Percentiles rank a stretch among this genome's conserved stretches.
Evolutionary conservation across 2,113 vertebrate genomes (phyloP).

Genomic region (Xyliphius kryptos): DNA sequence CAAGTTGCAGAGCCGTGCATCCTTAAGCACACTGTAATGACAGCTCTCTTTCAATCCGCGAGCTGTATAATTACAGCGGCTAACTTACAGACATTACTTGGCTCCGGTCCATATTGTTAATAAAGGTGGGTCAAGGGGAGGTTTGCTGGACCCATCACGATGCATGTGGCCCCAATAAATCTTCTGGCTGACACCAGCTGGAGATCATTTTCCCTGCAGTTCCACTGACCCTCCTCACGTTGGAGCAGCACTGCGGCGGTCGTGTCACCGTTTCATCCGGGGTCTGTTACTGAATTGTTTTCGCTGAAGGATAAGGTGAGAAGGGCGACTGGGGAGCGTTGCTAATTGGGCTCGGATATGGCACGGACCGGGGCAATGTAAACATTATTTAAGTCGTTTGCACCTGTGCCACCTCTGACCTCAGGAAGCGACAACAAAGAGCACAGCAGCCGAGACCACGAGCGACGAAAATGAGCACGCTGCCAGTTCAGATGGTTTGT

Average conservation of each 20-base stretch:
- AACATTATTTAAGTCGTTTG: constrained; percentile 54
- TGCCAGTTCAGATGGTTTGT: neutral
- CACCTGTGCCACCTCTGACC: constrained; percentile 54
- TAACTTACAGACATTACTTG: constrained; percentile 75
- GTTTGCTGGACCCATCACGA: constrained; percentile 52
- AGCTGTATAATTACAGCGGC: constrained; percentile 74
- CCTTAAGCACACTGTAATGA: constrained; percentile 80
- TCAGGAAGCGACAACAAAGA: constrained; percentile 15
- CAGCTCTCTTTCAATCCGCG: constrained; percentile 74
- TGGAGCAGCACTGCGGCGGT: neutral
- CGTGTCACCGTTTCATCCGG: neutral
- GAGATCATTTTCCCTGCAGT: constrained; percentile 3
- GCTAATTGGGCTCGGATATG: constrained; percentile 17
- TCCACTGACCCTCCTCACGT: too few relatives aligned
- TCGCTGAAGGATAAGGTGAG: neutral
- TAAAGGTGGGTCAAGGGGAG: constrained; percentile 64
- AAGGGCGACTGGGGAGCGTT: neutral
- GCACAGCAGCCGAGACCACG: neutral
- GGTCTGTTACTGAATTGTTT: constrained; percentile 1
- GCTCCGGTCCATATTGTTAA: constrained; percentile 69
- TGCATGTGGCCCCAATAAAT: constrained; percentile 52
- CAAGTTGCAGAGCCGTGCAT: constrained; percentile 76
- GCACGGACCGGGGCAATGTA: constrained; percentile 45
- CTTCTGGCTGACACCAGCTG: constrained; percentile 35
- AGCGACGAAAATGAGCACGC: neutral